Conservation (phyloP, 1,140 invertebrate species). For the Brachionus rotundiformis region DNA sequence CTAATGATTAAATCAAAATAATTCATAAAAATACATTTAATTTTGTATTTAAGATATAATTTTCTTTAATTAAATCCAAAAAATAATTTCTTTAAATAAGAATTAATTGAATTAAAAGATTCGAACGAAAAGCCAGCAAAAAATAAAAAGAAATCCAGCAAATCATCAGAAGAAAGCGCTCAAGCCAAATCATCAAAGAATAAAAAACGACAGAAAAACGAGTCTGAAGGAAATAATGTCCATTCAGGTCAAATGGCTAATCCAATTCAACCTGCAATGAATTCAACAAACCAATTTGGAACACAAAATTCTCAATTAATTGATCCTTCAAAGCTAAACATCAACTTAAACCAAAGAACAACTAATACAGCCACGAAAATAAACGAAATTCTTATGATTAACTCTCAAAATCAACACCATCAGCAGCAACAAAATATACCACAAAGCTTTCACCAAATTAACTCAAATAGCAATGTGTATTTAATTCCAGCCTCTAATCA, state of each 20-base stretch:
- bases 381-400: conserved; percentile 34
- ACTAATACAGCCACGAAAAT: conserved; percentile 38
- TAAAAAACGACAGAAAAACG: conserved; percentile 30
- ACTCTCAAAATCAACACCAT: not conserved
- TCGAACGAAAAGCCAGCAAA: not conserved
- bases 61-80: too few relatives aligned
- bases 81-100: too few relatives aligned
- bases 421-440: not conserved
- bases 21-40: too few relatives aligned
- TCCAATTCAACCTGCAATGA: not conserved
- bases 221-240: not conserved
- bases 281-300: not conserved
- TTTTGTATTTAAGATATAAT: too few relatives aligned
- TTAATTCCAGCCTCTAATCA: not conserved
- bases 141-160: not conserved
- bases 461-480: conserved; percentile 2
- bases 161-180: not conserved
- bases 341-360: not conserved
- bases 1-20: too few relatives aligned
- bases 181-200: not conserved
- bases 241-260: not conserved
- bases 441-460: not conserved
- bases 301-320: not conserved
- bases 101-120: too few relatives aligned
- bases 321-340: not conserved